Conservation (phyloP, 2,888 invertebrate genomes). For the Scaeva pyrastri region DNA sequence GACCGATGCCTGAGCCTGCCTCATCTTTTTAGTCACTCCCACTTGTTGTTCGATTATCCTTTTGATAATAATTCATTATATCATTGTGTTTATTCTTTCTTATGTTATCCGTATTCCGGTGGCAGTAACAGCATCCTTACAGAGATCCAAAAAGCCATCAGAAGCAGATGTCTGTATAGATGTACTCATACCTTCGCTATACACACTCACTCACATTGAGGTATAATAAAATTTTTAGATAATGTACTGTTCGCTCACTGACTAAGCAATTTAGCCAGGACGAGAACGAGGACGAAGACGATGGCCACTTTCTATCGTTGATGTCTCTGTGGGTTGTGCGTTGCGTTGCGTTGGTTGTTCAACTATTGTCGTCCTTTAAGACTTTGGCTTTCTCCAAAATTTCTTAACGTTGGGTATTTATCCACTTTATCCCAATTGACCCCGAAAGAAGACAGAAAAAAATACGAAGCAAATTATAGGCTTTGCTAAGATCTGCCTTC, state of each 20-base stretch:
- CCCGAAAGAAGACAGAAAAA: conserved; percentile 10
- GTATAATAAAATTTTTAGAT: conserved; percentile 34
- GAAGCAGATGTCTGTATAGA: neutral
- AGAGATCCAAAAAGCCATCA: neutral
- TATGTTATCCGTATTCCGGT: neutral
- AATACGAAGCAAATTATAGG: conserved; percentile 4
- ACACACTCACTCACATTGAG: neutral
- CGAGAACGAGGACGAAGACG: neutral
- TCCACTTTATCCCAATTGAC: conserved; percentile 43
- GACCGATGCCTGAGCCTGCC: neutral
- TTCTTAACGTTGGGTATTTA: conserved; percentile 26
- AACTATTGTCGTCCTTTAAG: too few relatives aligned
- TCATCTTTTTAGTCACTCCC: conserved; percentile 30
- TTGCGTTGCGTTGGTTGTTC: neutral
- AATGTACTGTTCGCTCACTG: conserved; percentile 44
- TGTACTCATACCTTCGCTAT: neutral
- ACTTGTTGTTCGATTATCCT: conserved; percentile 73
- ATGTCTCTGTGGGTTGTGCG: too few relatives aligned
- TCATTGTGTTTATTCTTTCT: conserved; percentile 52
- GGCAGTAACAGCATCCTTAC: too few relatives aligned
- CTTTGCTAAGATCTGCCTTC: neutral
- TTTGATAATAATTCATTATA: conserved; percentile 70
- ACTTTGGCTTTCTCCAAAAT: neutral
- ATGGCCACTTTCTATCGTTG: conserved; percentile 8
- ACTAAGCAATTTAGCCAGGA: conserved; percentile 20